Evolutionary conservation across 2,888 invertebrate species (phyloP).

Genomic region (Onthophagus sagittarius): DNA sequence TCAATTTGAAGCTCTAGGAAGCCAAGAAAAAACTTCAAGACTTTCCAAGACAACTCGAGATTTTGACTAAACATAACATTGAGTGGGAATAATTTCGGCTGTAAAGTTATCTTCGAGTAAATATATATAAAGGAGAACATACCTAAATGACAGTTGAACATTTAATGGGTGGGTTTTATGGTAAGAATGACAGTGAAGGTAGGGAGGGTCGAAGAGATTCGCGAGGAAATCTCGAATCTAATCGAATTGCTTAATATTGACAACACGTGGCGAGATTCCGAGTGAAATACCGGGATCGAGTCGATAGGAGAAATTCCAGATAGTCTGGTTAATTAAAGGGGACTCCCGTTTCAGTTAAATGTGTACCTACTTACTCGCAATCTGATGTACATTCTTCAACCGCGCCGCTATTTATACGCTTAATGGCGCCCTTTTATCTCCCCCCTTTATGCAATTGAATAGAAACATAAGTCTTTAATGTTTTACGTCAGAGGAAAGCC

Average conservation of each 20-base stretch:
- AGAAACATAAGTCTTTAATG: slow-evolving; percentile 19
- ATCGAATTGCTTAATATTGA: slow-evolving; percentile 44
- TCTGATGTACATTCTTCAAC: slow-evolving; percentile 15
- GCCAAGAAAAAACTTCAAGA: too few relatives aligned
- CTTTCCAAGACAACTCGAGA: too few relatives aligned
- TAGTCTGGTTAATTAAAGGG: slow-evolving; percentile 30
- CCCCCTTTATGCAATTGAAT: slow-evolving; percentile 19
- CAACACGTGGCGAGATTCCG: slow-evolving; percentile 36
- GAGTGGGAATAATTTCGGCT: too few relatives aligned
- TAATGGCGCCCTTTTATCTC: slow-evolving; percentile 16
- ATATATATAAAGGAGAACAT: not conserved
- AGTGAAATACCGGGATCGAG: slow-evolving; percentile 29
- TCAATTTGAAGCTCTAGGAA: too few relatives aligned
- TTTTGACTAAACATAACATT: too few relatives aligned
- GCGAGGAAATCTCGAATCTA: slow-evolving; percentile 32
- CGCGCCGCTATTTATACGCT: slow-evolving; percentile 16
- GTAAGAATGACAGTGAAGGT: slow-evolving; percentile 1
- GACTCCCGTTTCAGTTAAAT: slow-evolving; percentile 26
- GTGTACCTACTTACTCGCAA: slow-evolving; percentile 30
- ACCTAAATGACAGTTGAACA: not conserved
- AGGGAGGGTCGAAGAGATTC: not conserved
- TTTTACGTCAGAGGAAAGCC: not conserved
- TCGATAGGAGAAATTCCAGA: slow-evolving; percentile 34
- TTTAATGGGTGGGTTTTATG: not conserved
- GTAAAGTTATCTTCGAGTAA: too few relatives aligned